These are phyloP conservation scores for Lepus europaeus DNA, from an alignment of 2,113 vertebrate genomes.

Conservation along the genomic window DNA sequence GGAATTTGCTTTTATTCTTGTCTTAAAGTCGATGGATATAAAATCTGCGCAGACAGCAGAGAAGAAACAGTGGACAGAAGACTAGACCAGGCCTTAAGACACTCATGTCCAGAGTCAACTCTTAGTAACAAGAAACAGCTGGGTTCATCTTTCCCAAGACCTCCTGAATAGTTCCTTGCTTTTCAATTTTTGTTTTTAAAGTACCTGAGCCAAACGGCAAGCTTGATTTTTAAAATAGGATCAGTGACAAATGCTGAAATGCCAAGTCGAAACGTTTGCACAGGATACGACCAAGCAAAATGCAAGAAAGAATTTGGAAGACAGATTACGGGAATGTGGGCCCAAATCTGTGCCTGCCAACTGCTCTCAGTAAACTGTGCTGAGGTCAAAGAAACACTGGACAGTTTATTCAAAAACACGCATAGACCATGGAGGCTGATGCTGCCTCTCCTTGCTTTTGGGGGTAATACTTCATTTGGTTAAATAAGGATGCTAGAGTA, in stretches of 20 bases:
- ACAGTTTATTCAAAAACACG: slow-evolving; percentile 55
- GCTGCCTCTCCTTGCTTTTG: background rate
- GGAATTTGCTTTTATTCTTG: slow-evolving; percentile 30
- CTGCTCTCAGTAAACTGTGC: slow-evolving; percentile 51
- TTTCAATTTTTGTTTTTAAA: slow-evolving; percentile 75
- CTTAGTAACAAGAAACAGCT: slow-evolving; percentile 49
- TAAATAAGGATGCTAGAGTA: background rate
- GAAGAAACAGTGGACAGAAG: background rate
- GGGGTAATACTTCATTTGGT: background rate
- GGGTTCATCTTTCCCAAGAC: slow-evolving; percentile 57
- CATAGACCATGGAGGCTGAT: background rate
- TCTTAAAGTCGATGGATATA: background rate
- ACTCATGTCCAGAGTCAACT: background rate
- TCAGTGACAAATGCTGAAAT: slow-evolving; percentile 75
- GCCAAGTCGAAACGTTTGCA: slow-evolving; percentile 59
- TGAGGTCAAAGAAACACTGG: slow-evolving; percentile 63
- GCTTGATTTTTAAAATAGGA: slow-evolving; percentile 80
- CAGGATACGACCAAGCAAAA: slow-evolving; percentile 71
- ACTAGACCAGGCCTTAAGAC: slow-evolving; percentile 4
- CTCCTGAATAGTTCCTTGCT: slow-evolving; percentile 52
- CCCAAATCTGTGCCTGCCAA: slow-evolving; percentile 70
- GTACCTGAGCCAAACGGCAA: slow-evolving; percentile 69
- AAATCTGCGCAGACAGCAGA: slow-evolving; percentile 6
- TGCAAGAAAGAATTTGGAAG: slow-evolving; percentile 72
- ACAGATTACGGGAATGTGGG: slow-evolving; percentile 58